Conservation (phyloP, 1,140 invertebrate genomes). For the Hestina assimilis region DNA sequence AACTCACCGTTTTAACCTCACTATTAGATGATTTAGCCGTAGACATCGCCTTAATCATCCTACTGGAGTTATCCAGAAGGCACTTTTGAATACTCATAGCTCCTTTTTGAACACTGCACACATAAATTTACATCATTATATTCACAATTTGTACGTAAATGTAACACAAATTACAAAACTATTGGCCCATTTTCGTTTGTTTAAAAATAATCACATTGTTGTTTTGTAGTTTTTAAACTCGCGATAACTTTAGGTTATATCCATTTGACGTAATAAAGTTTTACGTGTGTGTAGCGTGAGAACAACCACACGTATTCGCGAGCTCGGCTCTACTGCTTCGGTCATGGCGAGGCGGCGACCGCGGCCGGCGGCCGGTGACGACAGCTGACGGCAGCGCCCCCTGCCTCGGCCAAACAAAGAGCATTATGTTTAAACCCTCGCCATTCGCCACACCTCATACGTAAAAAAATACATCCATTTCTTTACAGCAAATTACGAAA, state of each 20-base stretch:
- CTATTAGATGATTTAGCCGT: conserved; percentile 63
- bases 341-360: conserved; percentile 18
- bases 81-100: conserved; percentile 75
- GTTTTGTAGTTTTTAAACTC: conserved; percentile 32
- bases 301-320: conserved; percentile 33
- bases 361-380: conserved; percentile 10
- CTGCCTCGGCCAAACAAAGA: conserved; percentile 42
- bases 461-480: background rate
- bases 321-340: conserved; percentile 45
- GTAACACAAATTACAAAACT: conserved; percentile 26
- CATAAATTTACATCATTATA: conserved; percentile 24
- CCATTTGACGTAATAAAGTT: conserved; percentile 77
- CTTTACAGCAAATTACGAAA: too few relatives aligned
- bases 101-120: conserved; percentile 54
- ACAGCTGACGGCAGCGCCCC: conserved; percentile 33
- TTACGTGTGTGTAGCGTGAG: conserved; percentile 30
- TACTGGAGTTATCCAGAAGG: conserved; percentile 72
- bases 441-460: conserved; percentile 20
- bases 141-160: background rate
- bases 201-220: conserved; percentile 56
- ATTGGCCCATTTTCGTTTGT: conserved; percentile 37
- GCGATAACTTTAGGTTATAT: conserved; percentile 72
- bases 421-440: conserved; percentile 20
- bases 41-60: conserved; percentile 75
- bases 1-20: conserved; percentile 69